These are phyloP conservation scores for Hyles lineata DNA, from an alignment of 2,888 invertebrate genomes.

Conservation along the genomic window DNA sequence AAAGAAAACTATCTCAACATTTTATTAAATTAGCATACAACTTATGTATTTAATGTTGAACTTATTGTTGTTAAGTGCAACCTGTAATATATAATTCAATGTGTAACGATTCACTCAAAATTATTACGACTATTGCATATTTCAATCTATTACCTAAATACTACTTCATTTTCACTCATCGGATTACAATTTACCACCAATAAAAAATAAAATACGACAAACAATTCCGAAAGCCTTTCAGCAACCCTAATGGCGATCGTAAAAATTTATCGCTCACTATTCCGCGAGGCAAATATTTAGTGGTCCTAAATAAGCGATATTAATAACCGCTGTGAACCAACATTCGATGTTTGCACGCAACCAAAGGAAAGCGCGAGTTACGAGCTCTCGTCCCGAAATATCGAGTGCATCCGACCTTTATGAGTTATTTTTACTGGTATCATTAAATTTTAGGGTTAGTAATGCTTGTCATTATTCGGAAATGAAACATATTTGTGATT, in stretches of 20 bases:
- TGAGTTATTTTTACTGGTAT: background rate
- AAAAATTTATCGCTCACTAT: constrained; percentile 61
- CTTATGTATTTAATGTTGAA: too few relatives aligned
- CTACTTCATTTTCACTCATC: too few relatives aligned
- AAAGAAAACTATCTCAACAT: too few relatives aligned
- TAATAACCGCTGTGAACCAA: constrained; percentile 43
- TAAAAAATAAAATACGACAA: background rate
- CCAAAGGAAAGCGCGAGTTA: constrained; percentile 12
- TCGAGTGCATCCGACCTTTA: background rate
- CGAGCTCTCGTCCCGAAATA: background rate
- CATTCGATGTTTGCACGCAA: constrained; percentile 7
- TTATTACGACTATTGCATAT: too few relatives aligned
- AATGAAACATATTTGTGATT: too few relatives aligned
- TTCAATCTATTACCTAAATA: too few relatives aligned
- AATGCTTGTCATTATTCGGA: too few relatives aligned
- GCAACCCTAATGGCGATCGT: constrained; percentile 51
- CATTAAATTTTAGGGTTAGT: too few relatives aligned
- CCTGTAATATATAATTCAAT: too few relatives aligned
- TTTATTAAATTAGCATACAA: too few relatives aligned
- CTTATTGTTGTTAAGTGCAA: too few relatives aligned
- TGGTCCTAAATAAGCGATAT: constrained; percentile 62
- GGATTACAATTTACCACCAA: background rate
- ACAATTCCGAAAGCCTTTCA: constrained; percentile 6
- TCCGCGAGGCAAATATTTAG: constrained; percentile 68
- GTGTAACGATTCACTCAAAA: too few relatives aligned